Conservation (phyloP, 2,113 vertebrate genomes). For the Dendropsophus ebraccatus region DNA sequence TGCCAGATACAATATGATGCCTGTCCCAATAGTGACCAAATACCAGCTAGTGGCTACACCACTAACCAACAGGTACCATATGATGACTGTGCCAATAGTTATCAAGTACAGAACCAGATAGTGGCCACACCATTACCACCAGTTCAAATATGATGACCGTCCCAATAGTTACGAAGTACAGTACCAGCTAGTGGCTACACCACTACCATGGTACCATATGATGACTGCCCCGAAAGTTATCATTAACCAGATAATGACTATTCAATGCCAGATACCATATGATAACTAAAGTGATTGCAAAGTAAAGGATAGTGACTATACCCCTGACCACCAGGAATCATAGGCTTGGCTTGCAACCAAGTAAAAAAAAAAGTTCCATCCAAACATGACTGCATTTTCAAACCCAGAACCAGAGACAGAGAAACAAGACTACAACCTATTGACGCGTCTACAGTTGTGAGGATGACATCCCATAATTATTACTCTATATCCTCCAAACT, state of each 20-base stretch:
- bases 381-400: no score
- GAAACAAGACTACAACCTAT: neutral
- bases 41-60: neutral
- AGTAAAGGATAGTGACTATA: no score
- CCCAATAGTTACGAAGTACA: neutral
- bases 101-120: neutral
- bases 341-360: no score
- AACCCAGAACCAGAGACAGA: neutral
- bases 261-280: neutral
- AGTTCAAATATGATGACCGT: neutral
- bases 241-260: no score
- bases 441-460: neutral
- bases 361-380: no score
- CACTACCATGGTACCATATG: neutral
- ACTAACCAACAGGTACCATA: neutral
- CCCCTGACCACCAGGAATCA: no score
- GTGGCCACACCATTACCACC: neutral
- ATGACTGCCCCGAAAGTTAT: neutral
- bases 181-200: no score
- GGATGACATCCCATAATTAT: constrained; percentile 1
- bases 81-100: neutral
- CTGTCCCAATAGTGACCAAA: neutral
- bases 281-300: no score
- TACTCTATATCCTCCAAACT: neutral
- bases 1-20: neutral